These are phyloP conservation scores for Amphiprion percula DNA, from an alignment of 2,113 vertebrate genomes.

Conservation along the genomic window DNA sequence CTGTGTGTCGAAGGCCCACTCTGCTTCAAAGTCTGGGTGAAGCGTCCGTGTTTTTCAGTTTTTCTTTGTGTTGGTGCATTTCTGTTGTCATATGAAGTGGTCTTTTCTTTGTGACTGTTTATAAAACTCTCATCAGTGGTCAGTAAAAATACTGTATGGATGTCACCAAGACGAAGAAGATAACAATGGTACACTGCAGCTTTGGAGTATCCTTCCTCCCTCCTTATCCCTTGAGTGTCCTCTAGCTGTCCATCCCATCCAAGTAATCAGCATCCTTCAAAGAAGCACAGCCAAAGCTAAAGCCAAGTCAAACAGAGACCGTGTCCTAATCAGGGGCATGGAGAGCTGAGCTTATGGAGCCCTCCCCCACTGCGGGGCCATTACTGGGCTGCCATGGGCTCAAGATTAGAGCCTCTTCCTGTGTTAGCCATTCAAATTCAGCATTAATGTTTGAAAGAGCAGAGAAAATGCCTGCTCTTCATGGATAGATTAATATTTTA, in stretches of 20 bases:
- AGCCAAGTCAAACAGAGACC: constrained; percentile 73
- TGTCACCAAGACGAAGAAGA: constrained; percentile 18
- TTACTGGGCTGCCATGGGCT: constrained; percentile 65
- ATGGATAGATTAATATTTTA: constrained; percentile 74
- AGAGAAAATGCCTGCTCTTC: constrained; percentile 61
- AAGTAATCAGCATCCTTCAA: constrained; percentile 76
- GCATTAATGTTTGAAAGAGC: constrained; percentile 80
- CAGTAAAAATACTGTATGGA: background rate
- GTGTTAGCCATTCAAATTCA: constrained; percentile 72
- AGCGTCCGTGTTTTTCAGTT: background rate
- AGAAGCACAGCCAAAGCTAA: constrained; percentile 58
- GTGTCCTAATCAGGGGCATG: constrained; percentile 70
- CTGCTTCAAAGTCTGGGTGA: constrained; percentile 9
- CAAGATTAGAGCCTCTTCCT: constrained; percentile 74
- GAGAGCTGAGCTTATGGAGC: constrained; percentile 65
- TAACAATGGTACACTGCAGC: constrained; percentile 35
- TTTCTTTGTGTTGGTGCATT: constrained; percentile 5
- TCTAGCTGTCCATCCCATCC: constrained; percentile 67
- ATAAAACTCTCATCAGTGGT: constrained; percentile 3
- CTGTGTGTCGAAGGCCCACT: constrained; percentile 6
- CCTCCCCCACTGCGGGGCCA: constrained; percentile 66
- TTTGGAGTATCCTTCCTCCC: constrained; percentile 22
- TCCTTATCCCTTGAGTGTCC: constrained; percentile 64
- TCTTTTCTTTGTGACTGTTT: background rate
- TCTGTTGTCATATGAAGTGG: background rate